Percentiles rank a stretch among this genome's conserved stretches.
Evolutionary conservation across 2,797 vertebrate species (phyloP).

Genomic region (Trachurus trachurus): DNA sequence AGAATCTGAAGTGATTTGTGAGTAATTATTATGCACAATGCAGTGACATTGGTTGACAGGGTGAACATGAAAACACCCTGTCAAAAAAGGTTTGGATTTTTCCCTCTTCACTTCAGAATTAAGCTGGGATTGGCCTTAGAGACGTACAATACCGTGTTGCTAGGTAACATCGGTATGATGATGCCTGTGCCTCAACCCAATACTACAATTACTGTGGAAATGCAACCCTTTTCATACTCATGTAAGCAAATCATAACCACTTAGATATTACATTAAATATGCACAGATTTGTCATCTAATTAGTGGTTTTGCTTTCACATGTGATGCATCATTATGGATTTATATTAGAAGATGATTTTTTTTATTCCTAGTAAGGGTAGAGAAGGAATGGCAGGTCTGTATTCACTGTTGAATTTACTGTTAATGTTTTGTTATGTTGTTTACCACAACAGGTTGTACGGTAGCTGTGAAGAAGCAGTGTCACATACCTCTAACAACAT

Average conservation of each 20-base stretch:
- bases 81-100: constrained; percentile 31
- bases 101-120: constrained; percentile 44
- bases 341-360: background rate
- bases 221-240: constrained; percentile 31
- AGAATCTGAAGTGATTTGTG: background rate
- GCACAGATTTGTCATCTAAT: background rate
- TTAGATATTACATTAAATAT: background rate
- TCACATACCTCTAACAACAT: constrained; percentile 26
- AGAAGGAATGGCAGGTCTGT: background rate
- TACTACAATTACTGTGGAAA: constrained; percentile 53
- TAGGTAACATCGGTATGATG: constrained; percentile 82
- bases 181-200: constrained; percentile 56
- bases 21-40: background rate
- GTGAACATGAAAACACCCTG: background rate
- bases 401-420: background rate
- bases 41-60: background rate
- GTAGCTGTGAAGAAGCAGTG: constrained; percentile 14
- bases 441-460: constrained; percentile 2
- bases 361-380: background rate
- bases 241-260: constrained; percentile 21
- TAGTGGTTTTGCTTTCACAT: background rate
- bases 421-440: background rate
- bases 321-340: background rate
- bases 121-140: constrained; percentile 61
- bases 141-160: constrained; percentile 82